Evolutionary conservation across 2,888 invertebrate genomes (phyloP).

Genomic region (Caradrina clavipalpis): DNA sequence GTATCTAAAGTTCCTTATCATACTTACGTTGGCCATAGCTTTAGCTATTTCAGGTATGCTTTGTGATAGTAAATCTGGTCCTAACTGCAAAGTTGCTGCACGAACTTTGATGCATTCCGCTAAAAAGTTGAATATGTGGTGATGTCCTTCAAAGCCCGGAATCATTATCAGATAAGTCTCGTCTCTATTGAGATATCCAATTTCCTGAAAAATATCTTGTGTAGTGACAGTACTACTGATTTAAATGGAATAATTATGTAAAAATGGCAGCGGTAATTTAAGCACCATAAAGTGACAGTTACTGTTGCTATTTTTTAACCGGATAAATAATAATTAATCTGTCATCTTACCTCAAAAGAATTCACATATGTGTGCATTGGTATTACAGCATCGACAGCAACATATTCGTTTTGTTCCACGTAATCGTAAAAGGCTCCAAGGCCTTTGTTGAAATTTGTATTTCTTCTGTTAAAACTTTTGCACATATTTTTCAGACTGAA

Average conservation of each 20-base stretch:
- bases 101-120: conserved; percentile 72
- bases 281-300: background rate
- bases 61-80: conserved; percentile 67
- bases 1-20: no score
- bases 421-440: background rate
- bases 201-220: background rate
- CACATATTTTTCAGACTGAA: background rate
- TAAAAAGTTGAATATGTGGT: conserved; percentile 65
- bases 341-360: background rate
- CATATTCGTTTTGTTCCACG: background rate
- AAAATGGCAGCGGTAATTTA: no score
- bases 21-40: conserved; percentile 66
- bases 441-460: background rate
- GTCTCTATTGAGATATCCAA: conserved; percentile 27
- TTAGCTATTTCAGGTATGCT: conserved; percentile 70
- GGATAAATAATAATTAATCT: no score
- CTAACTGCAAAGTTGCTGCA: conserved; percentile 69
- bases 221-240: no score
- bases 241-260: no score
- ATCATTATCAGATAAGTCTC: conserved; percentile 70
- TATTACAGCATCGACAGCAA: background rate
- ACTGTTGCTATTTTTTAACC: background rate
- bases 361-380: background rate
- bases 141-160: conserved; percentile 76
- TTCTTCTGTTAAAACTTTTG: background rate